Conservation (phyloP, 2,797 vertebrate genomes). For the Pantherophis vulpinus region DNA sequence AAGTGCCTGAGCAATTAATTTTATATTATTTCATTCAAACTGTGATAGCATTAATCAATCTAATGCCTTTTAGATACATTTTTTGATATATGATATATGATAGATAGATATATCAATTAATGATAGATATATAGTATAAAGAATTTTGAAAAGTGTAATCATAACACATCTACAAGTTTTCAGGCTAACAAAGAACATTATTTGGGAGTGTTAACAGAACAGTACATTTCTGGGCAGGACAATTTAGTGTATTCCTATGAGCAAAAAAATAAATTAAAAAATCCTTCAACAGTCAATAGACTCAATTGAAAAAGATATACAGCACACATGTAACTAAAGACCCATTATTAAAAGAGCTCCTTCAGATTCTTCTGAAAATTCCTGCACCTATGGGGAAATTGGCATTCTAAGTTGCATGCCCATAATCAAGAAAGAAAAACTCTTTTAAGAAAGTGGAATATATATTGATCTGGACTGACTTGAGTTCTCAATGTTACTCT, state of each 20-base stretch:
- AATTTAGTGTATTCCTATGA: background rate
- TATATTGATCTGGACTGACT: background rate
- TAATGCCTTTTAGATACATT: background rate
- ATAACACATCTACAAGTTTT: background rate
- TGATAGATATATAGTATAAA: background rate
- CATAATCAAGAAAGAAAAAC: background rate
- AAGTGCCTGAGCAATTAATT: background rate
- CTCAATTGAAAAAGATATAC: background rate
- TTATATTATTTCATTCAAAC: background rate
- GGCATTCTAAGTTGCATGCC: background rate
- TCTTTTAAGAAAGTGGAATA: background rate
- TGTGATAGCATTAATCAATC: background rate
- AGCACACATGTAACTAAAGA: background rate
- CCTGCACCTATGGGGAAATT: background rate
- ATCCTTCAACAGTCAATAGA: background rate
- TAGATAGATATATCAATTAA: no score
- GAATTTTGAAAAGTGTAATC: background rate
- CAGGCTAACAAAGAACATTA: background rate
- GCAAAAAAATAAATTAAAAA: background rate
- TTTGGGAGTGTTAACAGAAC: background rate
- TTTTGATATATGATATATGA: no score
- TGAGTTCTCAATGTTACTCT: background rate
- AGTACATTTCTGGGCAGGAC: background rate
- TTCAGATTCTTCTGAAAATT: background rate
- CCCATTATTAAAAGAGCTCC: background rate